Evolutionary conservation across 2,113 vertebrate genomes (phyloP), one percentile per base, ranked within the genome.

Genomic region (Thalassarche chlororhynchos): DNA sequence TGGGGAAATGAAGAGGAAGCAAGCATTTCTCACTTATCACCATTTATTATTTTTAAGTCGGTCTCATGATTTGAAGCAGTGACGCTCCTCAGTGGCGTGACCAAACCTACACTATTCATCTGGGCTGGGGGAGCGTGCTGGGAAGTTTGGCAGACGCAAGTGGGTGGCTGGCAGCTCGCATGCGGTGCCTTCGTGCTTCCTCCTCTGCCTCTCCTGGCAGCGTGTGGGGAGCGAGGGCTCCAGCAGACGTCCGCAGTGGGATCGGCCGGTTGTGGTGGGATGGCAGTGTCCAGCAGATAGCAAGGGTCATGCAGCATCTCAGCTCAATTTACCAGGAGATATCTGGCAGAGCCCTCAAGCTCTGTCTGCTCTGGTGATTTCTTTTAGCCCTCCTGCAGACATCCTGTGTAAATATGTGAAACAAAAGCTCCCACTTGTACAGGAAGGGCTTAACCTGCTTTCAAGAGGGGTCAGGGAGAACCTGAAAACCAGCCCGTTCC

Each of bases 121-220:
- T 42, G 91, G 93, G 87, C 80, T 66, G 31, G 52, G 38, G 65
- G 54, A 95, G 29, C 5, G 3, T 6, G 5, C 78, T 69, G 84
- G 77, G 36, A 89, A 57, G 47, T 57, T 76, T 34, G 96, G 93
- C 93, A 91, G 80, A 26, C 54, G 8, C n/a, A 57, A 62, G 95
- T 87, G 91, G 57, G 61, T 87, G 92, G 94, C 77, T 97, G 95
- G 95, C 91, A 96, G 94, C 93, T 89, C 38, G 6, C 38, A 29
- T 8, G 51, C 8, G 2, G 47, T 72, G 69, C 87, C 77, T 91
- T 92, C 81, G 21, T 95, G 77, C 89, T 44, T 17, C 93, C 70
- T 91, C 94, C 95, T 81, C 95, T 95, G 84, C 91, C 81, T 96
- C 92, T 96, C 74, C 51, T 3, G 8, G 84, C 38, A 31, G 83